phyloP scores from a whole-genome alignment of 2,113 vertebrate genomes.

The Megalops atlanticus region DNA sequence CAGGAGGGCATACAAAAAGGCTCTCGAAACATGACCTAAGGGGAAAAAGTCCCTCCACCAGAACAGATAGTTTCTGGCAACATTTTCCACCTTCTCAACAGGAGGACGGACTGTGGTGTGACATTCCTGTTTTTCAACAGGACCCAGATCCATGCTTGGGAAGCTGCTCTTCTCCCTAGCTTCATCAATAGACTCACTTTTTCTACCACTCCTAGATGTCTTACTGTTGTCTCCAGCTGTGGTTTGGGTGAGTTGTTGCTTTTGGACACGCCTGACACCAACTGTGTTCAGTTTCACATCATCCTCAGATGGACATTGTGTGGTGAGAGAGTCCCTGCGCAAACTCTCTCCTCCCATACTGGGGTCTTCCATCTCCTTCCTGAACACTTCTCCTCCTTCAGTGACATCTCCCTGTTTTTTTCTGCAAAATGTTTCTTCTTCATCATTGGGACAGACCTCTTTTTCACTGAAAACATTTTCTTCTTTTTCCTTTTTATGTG shows the following conservation, averaged over 20 bases:
- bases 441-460: neutral
- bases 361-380: neutral
- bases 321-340: constrained; percentile 40
- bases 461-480: neutral
- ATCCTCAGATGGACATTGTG: constrained; percentile 64
- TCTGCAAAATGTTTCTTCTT: neutral
- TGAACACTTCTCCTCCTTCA: neutral
- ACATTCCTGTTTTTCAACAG: neutral
- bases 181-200: too few species aligned
- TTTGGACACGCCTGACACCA: constrained; percentile 58
- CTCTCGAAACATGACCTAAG: constrained; percentile 69
- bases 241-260: constrained; percentile 9
- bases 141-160: neutral
- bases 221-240: constrained; percentile 30
- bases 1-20: constrained; percentile 72
- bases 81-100: constrained; percentile 46
- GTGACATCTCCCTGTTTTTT: neutral
- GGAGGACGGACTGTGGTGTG: constrained; percentile 6
- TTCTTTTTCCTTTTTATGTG: neutral
- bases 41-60: constrained; percentile 58
- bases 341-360: neutral
- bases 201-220: neutral
- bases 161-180: constrained; percentile 47
- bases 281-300: constrained; percentile 70
- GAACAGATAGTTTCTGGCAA: constrained; percentile 37